These are phyloP conservation scores for Eira barbara DNA, from an alignment of 2,113 vertebrate genomes.

Conservation along the genomic window DNA sequence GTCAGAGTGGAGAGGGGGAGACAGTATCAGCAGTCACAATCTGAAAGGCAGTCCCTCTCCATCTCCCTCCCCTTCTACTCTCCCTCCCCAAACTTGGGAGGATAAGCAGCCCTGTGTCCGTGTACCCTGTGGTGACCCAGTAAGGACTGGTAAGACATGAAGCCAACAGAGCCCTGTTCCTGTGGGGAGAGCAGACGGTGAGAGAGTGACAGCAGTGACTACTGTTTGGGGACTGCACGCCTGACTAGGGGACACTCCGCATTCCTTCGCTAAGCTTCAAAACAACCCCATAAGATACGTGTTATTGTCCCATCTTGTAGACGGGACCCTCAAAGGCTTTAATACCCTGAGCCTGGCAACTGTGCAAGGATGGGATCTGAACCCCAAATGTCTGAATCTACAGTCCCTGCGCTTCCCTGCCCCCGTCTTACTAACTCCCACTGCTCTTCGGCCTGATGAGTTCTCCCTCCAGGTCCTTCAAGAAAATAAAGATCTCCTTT, in stretches of 20 bases:
- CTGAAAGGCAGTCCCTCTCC: background rate
- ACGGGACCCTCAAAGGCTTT: background rate
- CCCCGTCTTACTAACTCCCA: rapidly evolving
- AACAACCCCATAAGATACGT: background rate
- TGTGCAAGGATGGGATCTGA: background rate
- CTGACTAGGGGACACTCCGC: background rate
- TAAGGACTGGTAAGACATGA: background rate
- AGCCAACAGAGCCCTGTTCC: background rate
- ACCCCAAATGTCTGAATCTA: background rate
- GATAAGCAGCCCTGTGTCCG: background rate
- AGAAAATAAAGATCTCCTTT: background rate
- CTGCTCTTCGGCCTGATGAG: background rate
- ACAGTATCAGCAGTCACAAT: background rate
- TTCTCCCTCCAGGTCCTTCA: background rate
- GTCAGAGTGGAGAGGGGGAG: background rate
- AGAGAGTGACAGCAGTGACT: rapidly evolving
- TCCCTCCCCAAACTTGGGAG: background rate
- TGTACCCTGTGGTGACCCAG: background rate
- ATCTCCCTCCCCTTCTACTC: too few species aligned
- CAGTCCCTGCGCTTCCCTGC: background rate
- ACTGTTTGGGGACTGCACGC: rapidly evolving
- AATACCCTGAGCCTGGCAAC: background rate
- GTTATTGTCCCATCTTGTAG: background rate
- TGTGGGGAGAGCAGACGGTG: rapidly evolving
- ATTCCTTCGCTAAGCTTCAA: background rate